Evolutionary conservation across 2,113 vertebrate genomes (phyloP), one percentile per base, ranked within the genome.

Genomic region (Podarcis muralis): DNA sequence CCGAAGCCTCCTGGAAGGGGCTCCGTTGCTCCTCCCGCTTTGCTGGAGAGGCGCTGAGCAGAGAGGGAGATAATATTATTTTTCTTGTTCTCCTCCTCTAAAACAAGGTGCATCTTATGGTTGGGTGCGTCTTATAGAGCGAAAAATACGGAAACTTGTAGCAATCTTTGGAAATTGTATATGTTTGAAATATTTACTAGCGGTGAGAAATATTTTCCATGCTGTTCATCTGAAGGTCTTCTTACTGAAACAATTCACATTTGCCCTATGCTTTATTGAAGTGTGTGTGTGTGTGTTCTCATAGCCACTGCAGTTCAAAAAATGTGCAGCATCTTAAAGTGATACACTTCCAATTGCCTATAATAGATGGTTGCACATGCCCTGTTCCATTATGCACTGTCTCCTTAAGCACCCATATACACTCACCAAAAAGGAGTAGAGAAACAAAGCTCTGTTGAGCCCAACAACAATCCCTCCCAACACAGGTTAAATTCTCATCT

Each of bases 161-260:
- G 97, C 97, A 97, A 97, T 93, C 95, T 97, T 96, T 92, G 93
- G 96, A 97, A 97, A 95, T 92, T 79, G 88, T 93, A 96, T 86
- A 92, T 83, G 65, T 90, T 85, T 87, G 59, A 69, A 86, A 84
- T 13, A 80, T 87, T 92, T 92, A 80, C 81, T 84, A 93, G 71
- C 89, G 74, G 91, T 92, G 89, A 85, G 81, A 66, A 88, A 62
- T 27, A 6, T 85, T 90, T 90, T 81, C 66, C 71, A 86, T 66
- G 68, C 37, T 86, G 22, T 66, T 94, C 76, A 93, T 81, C 37
- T 82, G 59, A 86, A 71, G 75, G n/a, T 79, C 75, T 89, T 81
- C 43, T 90, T 88, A 84, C 65, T 69, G 89, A 90, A 87, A 90
- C 89, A 12, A 37, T 75, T 90, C 37, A 85, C 82, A 92, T 78